These are phyloP conservation scores for Hermetia illucens DNA, from an alignment of 1,140 invertebrate species.

Conservation along the genomic window DNA sequence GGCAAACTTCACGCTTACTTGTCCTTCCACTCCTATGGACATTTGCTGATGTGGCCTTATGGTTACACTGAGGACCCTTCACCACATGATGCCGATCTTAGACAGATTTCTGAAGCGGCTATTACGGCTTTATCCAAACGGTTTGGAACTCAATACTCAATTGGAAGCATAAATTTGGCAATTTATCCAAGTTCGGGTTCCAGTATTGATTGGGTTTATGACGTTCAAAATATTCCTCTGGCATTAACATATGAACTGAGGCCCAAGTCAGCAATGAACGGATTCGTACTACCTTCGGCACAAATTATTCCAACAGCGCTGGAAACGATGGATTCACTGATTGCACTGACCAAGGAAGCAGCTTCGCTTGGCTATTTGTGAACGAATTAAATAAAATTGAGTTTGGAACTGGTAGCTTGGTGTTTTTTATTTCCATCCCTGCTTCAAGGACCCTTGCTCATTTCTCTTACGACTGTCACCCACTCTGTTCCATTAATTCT, in stretches of 20 bases:
- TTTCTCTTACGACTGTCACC: too few relatives aligned
- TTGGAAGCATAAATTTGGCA: conserved; percentile 26
- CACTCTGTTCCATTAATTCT: too few relatives aligned
- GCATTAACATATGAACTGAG: conserved; percentile 58
- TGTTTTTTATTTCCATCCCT: too few relatives aligned
- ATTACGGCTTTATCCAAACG: conserved; percentile 39
- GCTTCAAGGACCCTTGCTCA: too few relatives aligned
- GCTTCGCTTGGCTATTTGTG: conserved; percentile 3
- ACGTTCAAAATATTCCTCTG: conserved; percentile 41
- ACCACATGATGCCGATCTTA: conserved; percentile 44
- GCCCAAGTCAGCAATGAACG: conserved; percentile 37
- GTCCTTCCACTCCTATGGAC: conserved; percentile 63
- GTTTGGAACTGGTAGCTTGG: too few relatives aligned
- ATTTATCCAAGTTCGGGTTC: conserved; percentile 39
- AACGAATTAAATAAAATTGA: too few relatives aligned
- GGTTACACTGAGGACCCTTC: conserved; percentile 43
- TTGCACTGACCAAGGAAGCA: conserved; percentile 29
- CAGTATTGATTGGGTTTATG: conserved; percentile 55
- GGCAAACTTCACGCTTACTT: conserved; percentile 30
- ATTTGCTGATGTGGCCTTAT: conserved; percentile 55
- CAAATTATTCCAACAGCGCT: conserved; percentile 50
- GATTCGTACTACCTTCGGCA: conserved; percentile 52
- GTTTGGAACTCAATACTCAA: conserved; percentile 47
- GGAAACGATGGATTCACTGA: conserved; percentile 29
- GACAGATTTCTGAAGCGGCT: conserved; percentile 40